These are phyloP conservation scores for Tiliqua scincoides DNA, from an alignment of 2,113 vertebrate species.

Conservation along the genomic window DNA sequence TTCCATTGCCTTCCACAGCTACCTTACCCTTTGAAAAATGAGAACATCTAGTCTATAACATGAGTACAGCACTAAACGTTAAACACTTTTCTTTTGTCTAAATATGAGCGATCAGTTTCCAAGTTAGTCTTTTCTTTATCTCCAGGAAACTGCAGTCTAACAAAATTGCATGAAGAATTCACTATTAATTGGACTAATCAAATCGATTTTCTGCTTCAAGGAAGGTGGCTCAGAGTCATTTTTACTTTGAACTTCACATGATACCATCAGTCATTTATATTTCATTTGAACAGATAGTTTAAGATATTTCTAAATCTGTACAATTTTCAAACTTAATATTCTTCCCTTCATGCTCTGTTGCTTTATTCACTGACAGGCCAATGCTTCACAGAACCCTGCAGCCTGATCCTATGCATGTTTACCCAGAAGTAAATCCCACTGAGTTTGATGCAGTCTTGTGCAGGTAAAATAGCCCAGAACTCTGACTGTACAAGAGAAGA, in stretches of 20 bases:
- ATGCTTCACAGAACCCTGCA: not conserved
- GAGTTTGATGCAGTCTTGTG: not conserved
- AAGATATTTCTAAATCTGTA: slow-evolving; percentile 5
- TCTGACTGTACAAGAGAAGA: not conserved
- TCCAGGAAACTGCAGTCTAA: slow-evolving; percentile 4
- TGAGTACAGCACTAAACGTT: not conserved
- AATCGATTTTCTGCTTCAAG: slow-evolving; percentile 27
- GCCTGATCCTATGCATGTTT: not conserved
- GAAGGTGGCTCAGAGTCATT: slow-evolving; percentile 14
- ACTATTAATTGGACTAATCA: slow-evolving; percentile 34
- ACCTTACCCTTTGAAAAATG: not conserved
- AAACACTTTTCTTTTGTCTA: not conserved
- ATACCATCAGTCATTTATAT: slow-evolving; percentile 8
- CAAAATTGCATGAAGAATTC: slow-evolving; percentile 19
- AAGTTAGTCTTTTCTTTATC: slow-evolving; percentile 19
- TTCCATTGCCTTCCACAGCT: not conserved
- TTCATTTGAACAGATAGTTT: slow-evolving; percentile 1
- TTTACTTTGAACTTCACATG: slow-evolving; percentile 3
- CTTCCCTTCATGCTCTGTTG: not conserved
- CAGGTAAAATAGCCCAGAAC: not conserved
- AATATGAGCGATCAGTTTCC: slow-evolving; percentile 13
- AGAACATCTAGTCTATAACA: not conserved
- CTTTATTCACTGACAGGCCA: not conserved
- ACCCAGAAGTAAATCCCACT: not conserved
- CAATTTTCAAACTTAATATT: not conserved